phyloP scores from a whole-genome alignment of 2,888 invertebrate species.

The Hypselothyrea guttata region DNA sequence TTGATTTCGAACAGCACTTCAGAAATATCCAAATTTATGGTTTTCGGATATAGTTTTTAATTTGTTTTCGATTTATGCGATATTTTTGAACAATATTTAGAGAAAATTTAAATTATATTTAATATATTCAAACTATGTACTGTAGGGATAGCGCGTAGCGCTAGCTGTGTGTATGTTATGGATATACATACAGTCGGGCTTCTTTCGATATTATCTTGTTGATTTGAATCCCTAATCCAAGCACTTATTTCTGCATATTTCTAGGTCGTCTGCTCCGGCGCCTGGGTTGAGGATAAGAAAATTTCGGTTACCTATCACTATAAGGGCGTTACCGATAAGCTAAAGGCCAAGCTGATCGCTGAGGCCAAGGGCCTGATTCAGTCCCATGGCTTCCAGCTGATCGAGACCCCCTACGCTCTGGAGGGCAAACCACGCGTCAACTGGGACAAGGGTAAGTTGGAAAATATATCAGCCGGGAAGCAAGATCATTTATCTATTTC shows the following conservation, averaged over 20 bases:
- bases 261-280: constrained; percentile 87
- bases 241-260: not conserved
- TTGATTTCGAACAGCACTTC: too few species aligned
- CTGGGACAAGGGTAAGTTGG: constrained; percentile 88
- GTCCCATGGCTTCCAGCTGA: constrained; percentile 86
- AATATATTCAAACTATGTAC: too few species aligned
- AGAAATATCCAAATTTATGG: too few species aligned
- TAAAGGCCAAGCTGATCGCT: constrained; percentile 84
- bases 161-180: too few species aligned
- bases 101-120: too few species aligned
- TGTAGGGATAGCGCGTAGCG: too few species aligned
- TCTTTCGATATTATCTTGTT: too few species aligned
- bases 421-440: constrained; percentile 90
- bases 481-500: constrained; percentile 1
- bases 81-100: not conserved
- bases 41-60: too few species aligned
- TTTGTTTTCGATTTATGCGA: too few species aligned
- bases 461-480: not conserved
- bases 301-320: constrained; percentile 89
- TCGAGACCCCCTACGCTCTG: constrained; percentile 88
- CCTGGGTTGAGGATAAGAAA: constrained; percentile 91
- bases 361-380: constrained; percentile 86
- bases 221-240: too few species aligned
- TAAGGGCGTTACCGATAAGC: constrained; percentile 86
- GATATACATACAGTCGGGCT: too few species aligned